These are phyloP conservation scores for Pristiophorus japonicus DNA, from an alignment of 2,113 vertebrate genomes.

Conservation along the genomic window DNA sequence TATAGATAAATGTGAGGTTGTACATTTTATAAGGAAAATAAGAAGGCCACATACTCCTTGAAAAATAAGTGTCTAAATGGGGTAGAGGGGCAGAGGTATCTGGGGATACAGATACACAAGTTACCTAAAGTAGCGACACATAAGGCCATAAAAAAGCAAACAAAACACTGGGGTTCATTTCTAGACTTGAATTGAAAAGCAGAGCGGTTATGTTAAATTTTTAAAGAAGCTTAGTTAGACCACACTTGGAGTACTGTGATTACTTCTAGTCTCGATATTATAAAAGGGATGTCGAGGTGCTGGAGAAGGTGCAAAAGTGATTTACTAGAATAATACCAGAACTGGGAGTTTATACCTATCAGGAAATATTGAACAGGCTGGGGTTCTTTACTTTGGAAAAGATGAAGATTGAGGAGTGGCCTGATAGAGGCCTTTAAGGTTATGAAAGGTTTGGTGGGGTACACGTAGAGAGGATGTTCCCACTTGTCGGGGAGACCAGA, in stretches of 20 bases:
- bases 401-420: neutral
- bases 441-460: neutral
- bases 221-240: neutral
- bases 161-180: neutral
- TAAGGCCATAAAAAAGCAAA: neutral
- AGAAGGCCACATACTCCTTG: no score
- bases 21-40: no score
- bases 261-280: neutral
- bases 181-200: neutral
- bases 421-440: no score
- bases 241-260: neutral
- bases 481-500: neutral
- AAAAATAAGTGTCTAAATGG: no score
- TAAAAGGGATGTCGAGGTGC: neutral
- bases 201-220: neutral
- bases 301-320: neutral
- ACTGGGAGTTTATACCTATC: neutral
- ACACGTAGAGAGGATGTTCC: neutral
- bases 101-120: no score
- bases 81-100: no score
- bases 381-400: no score
- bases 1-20: neutral
- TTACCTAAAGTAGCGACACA: no score
- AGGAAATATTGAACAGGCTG: neutral
- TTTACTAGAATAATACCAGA: neutral